A percentile compares a stretch with the other conserved stretches of the same genome.
These are phyloP conservation scores for Stichopus chloronotus DNA, from an alignment of 35 echinoderm and acorn worm species.

Conservation along the genomic window DNA sequence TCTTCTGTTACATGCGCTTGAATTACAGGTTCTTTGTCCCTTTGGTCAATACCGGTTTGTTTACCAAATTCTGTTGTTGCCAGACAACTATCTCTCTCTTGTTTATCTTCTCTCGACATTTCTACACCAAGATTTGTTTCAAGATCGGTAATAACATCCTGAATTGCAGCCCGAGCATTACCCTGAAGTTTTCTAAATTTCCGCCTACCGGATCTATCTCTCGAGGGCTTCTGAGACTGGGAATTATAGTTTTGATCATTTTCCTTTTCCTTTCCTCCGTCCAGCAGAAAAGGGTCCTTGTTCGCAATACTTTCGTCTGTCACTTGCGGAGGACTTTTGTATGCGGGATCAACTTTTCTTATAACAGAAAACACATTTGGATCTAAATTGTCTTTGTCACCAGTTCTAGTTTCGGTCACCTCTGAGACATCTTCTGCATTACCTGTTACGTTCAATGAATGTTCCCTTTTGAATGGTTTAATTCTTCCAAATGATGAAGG, in stretches of 20 bases:
- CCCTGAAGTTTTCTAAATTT: slow-evolving; percentile 49
- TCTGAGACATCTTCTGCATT: background rate
- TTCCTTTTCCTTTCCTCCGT: background rate
- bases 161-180: slow-evolving; percentile 19
- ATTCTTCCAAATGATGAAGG: no score
- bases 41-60: slow-evolving; percentile 52
- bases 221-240: background rate
- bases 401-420: background rate
- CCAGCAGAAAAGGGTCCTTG: background rate
- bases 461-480: no score
- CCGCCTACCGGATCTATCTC: slow-evolving; percentile 41
- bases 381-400: background rate
- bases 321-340: background rate
- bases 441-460: no score
- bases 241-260: background rate
- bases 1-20: slow-evolving; percentile 24
- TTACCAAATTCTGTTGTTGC: slow-evolving; percentile 31
- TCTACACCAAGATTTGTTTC: slow-evolving; percentile 55
- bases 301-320: background rate
- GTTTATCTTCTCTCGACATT: slow-evolving; percentile 53
- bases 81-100: slow-evolving; percentile 22
- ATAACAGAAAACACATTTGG: background rate
- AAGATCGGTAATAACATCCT: slow-evolving; percentile 54
- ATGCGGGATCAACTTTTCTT: background rate
- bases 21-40: slow-evolving; percentile 13